Conservation (phyloP, 2,888 invertebrate genomes). For the Drosophila paucipuncta region DNA sequence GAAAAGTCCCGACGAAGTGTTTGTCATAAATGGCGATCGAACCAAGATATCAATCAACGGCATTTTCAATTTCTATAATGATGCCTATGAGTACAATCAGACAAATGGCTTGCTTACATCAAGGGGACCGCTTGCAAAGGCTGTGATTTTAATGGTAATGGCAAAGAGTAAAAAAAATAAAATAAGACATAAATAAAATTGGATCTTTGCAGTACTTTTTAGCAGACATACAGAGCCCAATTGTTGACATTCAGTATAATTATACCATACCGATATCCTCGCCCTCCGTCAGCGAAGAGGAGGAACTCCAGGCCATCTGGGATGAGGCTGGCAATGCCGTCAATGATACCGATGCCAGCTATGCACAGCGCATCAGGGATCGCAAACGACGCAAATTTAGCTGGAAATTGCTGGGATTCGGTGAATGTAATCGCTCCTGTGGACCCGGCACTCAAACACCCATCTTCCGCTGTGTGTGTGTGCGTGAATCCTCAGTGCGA, state of each 20-base stretch:
- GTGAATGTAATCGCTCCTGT: constrained; percentile 92
- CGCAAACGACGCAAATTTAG: constrained; percentile 86
- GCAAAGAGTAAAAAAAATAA: background rate
- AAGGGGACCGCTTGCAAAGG: constrained; percentile 76
- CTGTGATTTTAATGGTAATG: constrained; percentile 76
- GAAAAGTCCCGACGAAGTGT: constrained; percentile 90
- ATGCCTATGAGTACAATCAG: constrained; percentile 91
- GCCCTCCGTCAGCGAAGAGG: constrained; percentile 82
- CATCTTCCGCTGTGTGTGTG: constrained; percentile 86
- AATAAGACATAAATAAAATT: background rate
- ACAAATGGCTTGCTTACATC: constrained; percentile 83
- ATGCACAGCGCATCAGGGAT: constrained; percentile 78
- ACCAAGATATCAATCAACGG: constrained; percentile 88
- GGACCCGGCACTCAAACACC: constrained; percentile 87
- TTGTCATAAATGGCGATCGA: constrained; percentile 92
- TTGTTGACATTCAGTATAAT: constrained; percentile 87
- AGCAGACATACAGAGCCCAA: background rate
- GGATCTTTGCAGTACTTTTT: constrained; percentile 27
- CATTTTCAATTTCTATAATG: constrained; percentile 91
- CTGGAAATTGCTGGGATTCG: constrained; percentile 92
- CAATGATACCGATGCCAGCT: constrained; percentile 71
- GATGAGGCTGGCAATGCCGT: constrained; percentile 78
- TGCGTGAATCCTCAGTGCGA: constrained; percentile 87
- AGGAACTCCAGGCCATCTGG: constrained; percentile 82
- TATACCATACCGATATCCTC: constrained; percentile 90